Evolutionary conservation across 2,113 vertebrate genomes (phyloP), one percentile per base, ranked within the genome.

Genomic region (Arenaria interpres): DNA sequence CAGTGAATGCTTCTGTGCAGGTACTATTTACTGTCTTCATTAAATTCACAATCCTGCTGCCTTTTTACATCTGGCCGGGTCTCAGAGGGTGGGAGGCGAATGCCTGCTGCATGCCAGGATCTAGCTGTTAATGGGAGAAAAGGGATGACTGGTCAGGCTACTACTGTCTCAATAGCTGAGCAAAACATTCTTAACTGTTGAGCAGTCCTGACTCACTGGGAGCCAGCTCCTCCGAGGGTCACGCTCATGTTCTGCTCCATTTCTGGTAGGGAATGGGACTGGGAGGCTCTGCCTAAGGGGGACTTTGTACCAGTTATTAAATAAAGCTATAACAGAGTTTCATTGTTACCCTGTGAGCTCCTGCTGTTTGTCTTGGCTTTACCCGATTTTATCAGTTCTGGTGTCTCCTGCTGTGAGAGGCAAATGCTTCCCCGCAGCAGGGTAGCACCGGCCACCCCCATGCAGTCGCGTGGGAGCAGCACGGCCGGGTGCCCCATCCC

Each of bases 241-340:
- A 17, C 5, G 5, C 94, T 97, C 68, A 59, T 2, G 68, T 97
- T 97, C 94, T 95, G 95, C 97, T 93, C 85, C 92, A 53, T 92
- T 97, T 92, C 88, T 97, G 94, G 90, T 94, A 97, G 93, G 94
- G 96, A 97, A 97, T 94, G 93, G 85, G 64, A 96, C 85, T 12
- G 46, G 68, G 75, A 97, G 86, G 93, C 94, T 98, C 94, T 96
- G 96, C 94, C 90, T 64, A 97, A 97, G 85, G 92, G 90, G 20
- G 4, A 98, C 98, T 99, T 99, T 98, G 98, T 99, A 99, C 98
- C 97, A 59, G 98, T 98, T 98, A 98, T 97, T 98, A 96, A 99
- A 99, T 99, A 99, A 99, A 99, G 98, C 97, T 98, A 79, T 97
- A 97, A 98, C 89, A 96, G 96, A 97, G 91, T 98, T 96, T 97